A percentile compares a stretch with the other conserved stretches of the same genome.
These are phyloP conservation scores for Limulus polyphemus DNA, from an alignment of 2,888 invertebrate genomes.

Conservation along the genomic window DNA sequence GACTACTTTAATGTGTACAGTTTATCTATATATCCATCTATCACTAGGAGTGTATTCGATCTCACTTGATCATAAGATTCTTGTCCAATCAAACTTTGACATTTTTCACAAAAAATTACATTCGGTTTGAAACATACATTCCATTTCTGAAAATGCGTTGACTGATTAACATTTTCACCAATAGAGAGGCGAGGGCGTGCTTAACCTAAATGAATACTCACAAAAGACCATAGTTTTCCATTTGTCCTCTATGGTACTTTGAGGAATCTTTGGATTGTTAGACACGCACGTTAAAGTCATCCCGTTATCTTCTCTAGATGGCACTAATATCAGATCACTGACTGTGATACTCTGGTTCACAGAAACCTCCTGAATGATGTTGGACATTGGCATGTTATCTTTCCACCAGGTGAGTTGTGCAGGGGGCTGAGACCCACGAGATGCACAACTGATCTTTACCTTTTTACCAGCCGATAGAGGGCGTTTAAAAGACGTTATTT, in stretches of 20 bases:
- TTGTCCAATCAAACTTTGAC: too few species aligned
- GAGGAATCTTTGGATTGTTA: conserved; percentile 25
- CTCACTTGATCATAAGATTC: too few species aligned
- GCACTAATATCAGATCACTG: conserved; percentile 23
- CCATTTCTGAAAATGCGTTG: too few species aligned
- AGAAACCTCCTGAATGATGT: conserved; percentile 31
- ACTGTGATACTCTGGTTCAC: conserved; percentile 25
- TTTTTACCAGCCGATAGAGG: conserved; percentile 50
- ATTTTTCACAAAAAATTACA: too few species aligned
- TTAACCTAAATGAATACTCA: conserved; percentile 13
- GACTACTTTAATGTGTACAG: too few species aligned
- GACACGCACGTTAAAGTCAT: conserved; percentile 42
- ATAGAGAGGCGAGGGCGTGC: too few species aligned
- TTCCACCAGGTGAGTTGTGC: conserved; percentile 75
- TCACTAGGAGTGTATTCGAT: too few species aligned
- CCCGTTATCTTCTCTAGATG: conserved; percentile 25
- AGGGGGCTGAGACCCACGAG: conserved; percentile 69
- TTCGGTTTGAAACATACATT: too few species aligned
- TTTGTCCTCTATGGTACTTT: conserved; percentile 24
- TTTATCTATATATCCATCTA: too few species aligned
- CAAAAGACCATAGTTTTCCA: conserved; percentile 25
- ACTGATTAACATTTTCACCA: too few species aligned
- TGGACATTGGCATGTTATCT: conserved; percentile 57
- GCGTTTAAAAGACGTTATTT: conserved; percentile 52
- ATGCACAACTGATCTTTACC: conserved; percentile 68